Evolutionary conservation across 35 echinoderm and acorn worm species (phyloP).

Genomic region (Anneissia japonica): DNA sequence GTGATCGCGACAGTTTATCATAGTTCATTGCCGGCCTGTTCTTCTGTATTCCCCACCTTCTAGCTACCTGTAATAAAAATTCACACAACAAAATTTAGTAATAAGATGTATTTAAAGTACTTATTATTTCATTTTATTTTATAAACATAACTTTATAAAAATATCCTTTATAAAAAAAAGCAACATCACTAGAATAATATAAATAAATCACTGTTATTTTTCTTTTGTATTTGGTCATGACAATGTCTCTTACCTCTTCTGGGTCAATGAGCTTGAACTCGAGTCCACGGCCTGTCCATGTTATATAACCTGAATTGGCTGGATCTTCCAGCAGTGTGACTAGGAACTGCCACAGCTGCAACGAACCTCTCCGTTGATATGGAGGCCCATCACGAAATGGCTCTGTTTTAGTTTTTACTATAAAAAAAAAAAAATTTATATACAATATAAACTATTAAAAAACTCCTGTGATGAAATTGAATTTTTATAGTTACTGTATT

Average conservation of each 20-base stretch:
- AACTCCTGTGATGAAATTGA: no score
- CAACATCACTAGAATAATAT: no score
- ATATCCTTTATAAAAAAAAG: no score
- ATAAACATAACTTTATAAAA: no score
- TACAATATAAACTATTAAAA: no score
- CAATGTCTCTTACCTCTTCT: slow-evolving; percentile 94
- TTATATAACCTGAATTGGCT: slow-evolving; percentile 68
- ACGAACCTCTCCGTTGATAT: slow-evolving; percentile 88
- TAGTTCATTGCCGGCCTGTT: slow-evolving; percentile 99
- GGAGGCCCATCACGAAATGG: slow-evolving; percentile 83
- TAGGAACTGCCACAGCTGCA: slow-evolving; percentile 99
- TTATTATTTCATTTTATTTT: no score
- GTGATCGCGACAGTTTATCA: slow-evolving; percentile 92
- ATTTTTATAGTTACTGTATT: no score
- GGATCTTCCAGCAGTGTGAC: slow-evolving; percentile 88
- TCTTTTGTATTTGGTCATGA: no score
- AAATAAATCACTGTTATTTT: no score
- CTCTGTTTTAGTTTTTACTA: slow-evolving; percentile 29
- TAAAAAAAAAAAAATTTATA: background rate
- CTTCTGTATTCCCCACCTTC: slow-evolving; percentile 98
- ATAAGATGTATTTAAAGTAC: no score
- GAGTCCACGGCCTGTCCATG: slow-evolving; percentile 90
- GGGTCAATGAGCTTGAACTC: slow-evolving; percentile 99
- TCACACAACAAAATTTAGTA: background rate
- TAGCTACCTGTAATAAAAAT: slow-evolving; percentile 55